Percentiles rank a stretch among this genome's conserved stretches.
phyloP scores from a whole-genome alignment of 2,113 vertebrate species.

The Bettongia penicillata region DNA sequence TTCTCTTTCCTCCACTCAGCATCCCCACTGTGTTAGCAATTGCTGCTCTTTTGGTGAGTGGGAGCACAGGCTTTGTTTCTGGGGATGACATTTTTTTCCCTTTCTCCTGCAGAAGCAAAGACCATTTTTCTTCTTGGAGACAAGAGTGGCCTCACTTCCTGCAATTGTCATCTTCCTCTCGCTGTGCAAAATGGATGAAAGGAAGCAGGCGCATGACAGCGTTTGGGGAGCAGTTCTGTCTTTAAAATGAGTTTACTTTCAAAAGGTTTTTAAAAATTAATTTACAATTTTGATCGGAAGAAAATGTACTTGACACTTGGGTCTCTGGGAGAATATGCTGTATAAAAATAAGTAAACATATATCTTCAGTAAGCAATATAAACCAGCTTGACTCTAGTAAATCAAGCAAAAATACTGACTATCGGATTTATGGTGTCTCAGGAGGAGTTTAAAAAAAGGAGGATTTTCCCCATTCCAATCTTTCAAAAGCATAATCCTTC shows the following conservation, averaged over 20 bases:
- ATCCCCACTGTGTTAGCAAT: constrained; percentile 51
- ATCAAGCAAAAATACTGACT: constrained; percentile 54
- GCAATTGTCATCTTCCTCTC: constrained; percentile 38
- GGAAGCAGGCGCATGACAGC: background rate
- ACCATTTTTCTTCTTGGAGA: constrained; percentile 49
- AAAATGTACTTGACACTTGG: constrained; percentile 29
- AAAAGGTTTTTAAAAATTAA: constrained; percentile 52
- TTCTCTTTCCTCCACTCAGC: constrained; percentile 28
- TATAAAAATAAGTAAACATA: constrained; percentile 53
- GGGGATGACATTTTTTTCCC: constrained; percentile 40
- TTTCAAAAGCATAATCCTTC: constrained; percentile 72
- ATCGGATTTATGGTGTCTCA: constrained; percentile 58
- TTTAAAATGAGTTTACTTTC: constrained; percentile 20
- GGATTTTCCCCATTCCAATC: constrained; percentile 60
- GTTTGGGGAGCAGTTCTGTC: background rate
- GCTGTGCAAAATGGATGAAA: constrained; percentile 39
- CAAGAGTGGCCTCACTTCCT: constrained; percentile 52
- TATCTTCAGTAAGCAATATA: constrained; percentile 33
- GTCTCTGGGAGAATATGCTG: constrained; percentile 20
- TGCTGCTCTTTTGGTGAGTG: constrained; percentile 28
- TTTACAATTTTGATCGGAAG: constrained; percentile 48
- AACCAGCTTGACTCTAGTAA: constrained; percentile 32
- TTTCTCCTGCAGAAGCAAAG: constrained; percentile 43
- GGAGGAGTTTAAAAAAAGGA: constrained; percentile 66
- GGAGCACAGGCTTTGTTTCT: constrained; percentile 62